phyloP scores from a whole-genome alignment of 1,140 invertebrate genomes.

The Drosophila sulfurigaster region DNA sequence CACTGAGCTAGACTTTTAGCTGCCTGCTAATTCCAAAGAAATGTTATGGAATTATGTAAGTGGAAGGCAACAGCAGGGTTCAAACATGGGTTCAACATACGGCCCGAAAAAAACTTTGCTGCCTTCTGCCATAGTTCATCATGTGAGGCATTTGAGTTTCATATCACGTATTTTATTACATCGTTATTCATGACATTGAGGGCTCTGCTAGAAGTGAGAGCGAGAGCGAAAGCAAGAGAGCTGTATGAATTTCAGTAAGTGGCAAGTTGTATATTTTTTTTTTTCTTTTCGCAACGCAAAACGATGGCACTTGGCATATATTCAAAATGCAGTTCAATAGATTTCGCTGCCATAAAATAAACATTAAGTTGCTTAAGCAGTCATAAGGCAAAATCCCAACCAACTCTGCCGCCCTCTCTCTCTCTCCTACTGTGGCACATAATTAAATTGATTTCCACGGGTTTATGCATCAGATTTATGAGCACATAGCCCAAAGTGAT shows the following conservation, averaged over 20 bases:
- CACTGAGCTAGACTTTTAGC: conserved; percentile 17
- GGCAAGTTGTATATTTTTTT: conserved; percentile 48
- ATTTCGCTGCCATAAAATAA: conserved; percentile 75
- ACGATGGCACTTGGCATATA: conserved; percentile 39
- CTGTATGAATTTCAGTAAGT: conserved; percentile 50
- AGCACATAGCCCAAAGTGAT: conserved; percentile 55
- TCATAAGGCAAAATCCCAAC: conserved; percentile 30
- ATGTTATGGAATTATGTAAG: conserved; percentile 63
- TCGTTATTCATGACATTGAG: conserved; percentile 80
- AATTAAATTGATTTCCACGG: conserved; percentile 76
- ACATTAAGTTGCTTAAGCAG: conserved; percentile 71
- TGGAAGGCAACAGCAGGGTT: not conserved
- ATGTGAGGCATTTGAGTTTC: conserved; percentile 64
- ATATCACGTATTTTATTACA: conserved; percentile 84
- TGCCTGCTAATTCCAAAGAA: conserved; percentile 72
- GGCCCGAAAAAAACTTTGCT: conserved; percentile 21
- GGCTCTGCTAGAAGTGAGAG: not conserved
- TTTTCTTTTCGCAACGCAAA: conserved; percentile 13
- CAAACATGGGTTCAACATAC: conserved; percentile 4
- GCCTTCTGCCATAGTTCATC: conserved; percentile 63
- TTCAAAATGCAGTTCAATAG: conserved; percentile 82
- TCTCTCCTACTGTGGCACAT: conserved; percentile 35
- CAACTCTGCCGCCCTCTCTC: not conserved
- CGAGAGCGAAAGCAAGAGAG: not conserved
- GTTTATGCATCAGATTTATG: conserved; percentile 58